Evolutionary conservation across 2,888 invertebrate species (phyloP).

Genomic region (Drosophila gaucha): DNA sequence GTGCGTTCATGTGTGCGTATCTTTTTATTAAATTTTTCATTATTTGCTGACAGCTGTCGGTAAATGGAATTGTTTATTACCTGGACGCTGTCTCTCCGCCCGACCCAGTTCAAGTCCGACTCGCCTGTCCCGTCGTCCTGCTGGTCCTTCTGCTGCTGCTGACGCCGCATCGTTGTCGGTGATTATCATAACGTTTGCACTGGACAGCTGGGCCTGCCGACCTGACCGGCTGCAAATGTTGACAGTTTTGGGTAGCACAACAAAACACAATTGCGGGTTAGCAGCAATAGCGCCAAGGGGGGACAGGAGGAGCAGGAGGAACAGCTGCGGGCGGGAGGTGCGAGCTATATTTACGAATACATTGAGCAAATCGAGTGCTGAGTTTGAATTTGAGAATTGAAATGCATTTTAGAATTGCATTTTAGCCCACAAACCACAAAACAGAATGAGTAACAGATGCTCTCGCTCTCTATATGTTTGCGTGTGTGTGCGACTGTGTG

Average conservation of each 20-base stretch:
- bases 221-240: slow-evolving; percentile 55
- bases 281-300: slow-evolving; percentile 10
- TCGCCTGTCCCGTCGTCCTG: neutral
- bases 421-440: slow-evolving; percentile 51
- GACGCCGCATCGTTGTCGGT: slow-evolving; percentile 49
- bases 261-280: slow-evolving; percentile 67
- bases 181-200: slow-evolving; percentile 74
- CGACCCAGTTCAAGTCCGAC: slow-evolving; percentile 8
- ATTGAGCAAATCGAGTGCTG: slow-evolving; percentile 43
- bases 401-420: slow-evolving; percentile 47
- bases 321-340: neutral
- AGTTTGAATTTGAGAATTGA: slow-evolving; percentile 28
- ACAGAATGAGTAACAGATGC: slow-evolving; percentile 33
- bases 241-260: slow-evolving; percentile 63
- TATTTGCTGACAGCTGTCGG: slow-evolving; percentile 81
- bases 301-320: neutral
- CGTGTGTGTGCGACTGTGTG: neutral
- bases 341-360: slow-evolving; percentile 18
- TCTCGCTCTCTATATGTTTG: neutral
- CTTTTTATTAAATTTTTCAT: slow-evolving; percentile 79
- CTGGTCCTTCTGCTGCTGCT: slow-evolving; percentile 5
- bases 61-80: slow-evolving; percentile 80
- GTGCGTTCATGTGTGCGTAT: slow-evolving; percentile 33
- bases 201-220: slow-evolving; percentile 26
- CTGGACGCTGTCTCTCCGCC: slow-evolving; percentile 46